Base-by-base conservation (phyloP, 2,888 invertebrate species). In the Odontomyia ornata region DNA sequence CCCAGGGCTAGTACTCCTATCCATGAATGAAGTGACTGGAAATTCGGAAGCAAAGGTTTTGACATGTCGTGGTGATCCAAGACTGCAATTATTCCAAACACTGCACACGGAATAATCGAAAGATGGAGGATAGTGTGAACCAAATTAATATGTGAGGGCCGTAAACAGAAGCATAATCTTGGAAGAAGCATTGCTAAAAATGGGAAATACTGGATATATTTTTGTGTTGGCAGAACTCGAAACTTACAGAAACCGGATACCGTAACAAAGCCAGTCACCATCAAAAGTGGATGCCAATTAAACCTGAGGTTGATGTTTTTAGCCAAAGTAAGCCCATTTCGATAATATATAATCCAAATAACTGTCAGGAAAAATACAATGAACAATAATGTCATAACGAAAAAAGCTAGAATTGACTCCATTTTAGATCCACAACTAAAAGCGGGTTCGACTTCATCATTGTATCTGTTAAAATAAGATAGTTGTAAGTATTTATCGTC, bases 261-360 rank as follows among this genome's bases (percentile, higher is more conserved):
- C 7, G 30, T n/a, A 64, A 64, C 30, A n/a, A 64, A 30, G 4
- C 64, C 64, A 0, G 64, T 7, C 13, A 30, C 30, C 64, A 64
- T 64, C 9, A 30, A 13, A 28, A 64, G 3, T 25, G 64, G 64
- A 64, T 64, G 64, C 64, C 64, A 64, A n/a, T 64, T 64, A n/a
- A 64, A 64, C n/a, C 27, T 13, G 5, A 27, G 11, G 2, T 64
- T 27, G 13, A 64, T 30, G n/a, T 21, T 5, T 2, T 5, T 2
- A 13, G 21, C 1, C 7, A 13, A 28, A 15, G 11, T 2, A 7
- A 64, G 30, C 11, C 64, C 64, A 5, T 30, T 25, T 2, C 64
- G 64, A 30, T 64, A 64, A 28, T 28, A 25, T 1, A 15, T 21
- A 27, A 64, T 30, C 64, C 64, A 64, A 15, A 64, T 25, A 3